Evolutionary conservation across 2,888 invertebrate genomes (phyloP).

Genomic region (Lamellibrachia columna): DNA sequence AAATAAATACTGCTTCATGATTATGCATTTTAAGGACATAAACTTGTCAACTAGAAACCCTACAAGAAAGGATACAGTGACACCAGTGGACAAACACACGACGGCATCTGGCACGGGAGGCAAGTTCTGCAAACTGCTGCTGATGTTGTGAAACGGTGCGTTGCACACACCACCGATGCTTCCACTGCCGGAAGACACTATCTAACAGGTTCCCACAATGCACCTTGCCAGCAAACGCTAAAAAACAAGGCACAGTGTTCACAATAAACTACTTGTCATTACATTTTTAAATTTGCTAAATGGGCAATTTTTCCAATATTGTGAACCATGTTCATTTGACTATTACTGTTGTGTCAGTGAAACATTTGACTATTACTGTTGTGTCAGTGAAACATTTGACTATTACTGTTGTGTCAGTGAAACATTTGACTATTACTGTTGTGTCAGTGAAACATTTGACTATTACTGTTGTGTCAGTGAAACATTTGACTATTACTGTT

Average conservation of each 20-base stretch:
- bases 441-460: too few relatives aligned
- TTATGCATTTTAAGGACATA: background rate
- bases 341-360: too few relatives aligned
- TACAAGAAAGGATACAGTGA: slow-evolving; percentile 55
- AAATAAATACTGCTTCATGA: background rate
- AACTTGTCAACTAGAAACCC: background rate
- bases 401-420: too few relatives aligned
- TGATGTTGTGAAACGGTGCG: slow-evolving; percentile 46
- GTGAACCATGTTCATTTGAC: too few relatives aligned
- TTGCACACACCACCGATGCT: slow-evolving; percentile 40
- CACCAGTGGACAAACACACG: slow-evolving; percentile 50
- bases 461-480: too few relatives aligned
- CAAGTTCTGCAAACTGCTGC: slow-evolving; percentile 45
- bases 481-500: too few relatives aligned
- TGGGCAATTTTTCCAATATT: background rate
- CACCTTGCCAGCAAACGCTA: background rate
- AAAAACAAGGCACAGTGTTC: background rate
- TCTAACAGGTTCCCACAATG: background rate
- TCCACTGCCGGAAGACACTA: slow-evolving; percentile 46
- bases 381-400: too few relatives aligned
- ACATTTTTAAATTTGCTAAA: background rate
- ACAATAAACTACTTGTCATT: background rate
- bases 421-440: too few relatives aligned
- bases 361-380: too few relatives aligned
- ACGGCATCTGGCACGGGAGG: slow-evolving; percentile 45